Evolutionary conservation across 2,797 vertebrate genomes (phyloP), one percentile per base, ranked within the genome.

Genomic region (Oreortyx pictus): DNA sequence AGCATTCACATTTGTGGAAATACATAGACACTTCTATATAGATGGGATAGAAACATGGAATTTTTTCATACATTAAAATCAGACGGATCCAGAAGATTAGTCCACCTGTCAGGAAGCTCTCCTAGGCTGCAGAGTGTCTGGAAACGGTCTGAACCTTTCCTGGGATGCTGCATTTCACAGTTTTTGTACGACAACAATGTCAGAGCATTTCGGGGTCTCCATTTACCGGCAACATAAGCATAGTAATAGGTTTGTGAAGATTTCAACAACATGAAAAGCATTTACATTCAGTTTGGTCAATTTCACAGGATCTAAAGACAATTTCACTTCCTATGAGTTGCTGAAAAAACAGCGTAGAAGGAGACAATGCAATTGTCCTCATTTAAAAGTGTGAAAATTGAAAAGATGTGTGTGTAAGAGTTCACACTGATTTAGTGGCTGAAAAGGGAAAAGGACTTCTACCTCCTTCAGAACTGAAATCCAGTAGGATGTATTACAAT

Each of bases 401-500:
- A 57, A 59, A 78, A 91, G 2, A 9, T 11, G 16, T 0, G 15
- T 50, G 37, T 23, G 61, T 61, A 44, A 81, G 23, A 75, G 4
- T 35, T 74, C 39, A 54, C 11, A 31, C 9, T 50, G 46, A 59
- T 81, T 73, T 75, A n/a, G 68, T 41, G 18, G 24, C 16, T 91
- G 47, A 91, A 78, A 44, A 2, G 78, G n/a, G 16, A 66, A 75
- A 82, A 81, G 9, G 16, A 46, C 27, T 91, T 49, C n/a, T 70
- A 60, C 11, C 3, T 23, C 60, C 46, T 66, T 84, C 75, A 61
- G 91, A 91, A 59, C 1, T 13, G 27, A 49, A 82, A 39, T 79
- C 37, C 64, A 76, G 16, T 60, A 78, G 35, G 33, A 66, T 62
- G 25, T 19, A 90, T 82, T 91, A 76, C 72, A 83, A 94, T 84